Percentiles rank a stretch among this genome's conserved stretches.
Evolutionary conservation across 2,113 vertebrate species (phyloP).

Genomic region (Anarrhichthys ocellatus): DNA sequence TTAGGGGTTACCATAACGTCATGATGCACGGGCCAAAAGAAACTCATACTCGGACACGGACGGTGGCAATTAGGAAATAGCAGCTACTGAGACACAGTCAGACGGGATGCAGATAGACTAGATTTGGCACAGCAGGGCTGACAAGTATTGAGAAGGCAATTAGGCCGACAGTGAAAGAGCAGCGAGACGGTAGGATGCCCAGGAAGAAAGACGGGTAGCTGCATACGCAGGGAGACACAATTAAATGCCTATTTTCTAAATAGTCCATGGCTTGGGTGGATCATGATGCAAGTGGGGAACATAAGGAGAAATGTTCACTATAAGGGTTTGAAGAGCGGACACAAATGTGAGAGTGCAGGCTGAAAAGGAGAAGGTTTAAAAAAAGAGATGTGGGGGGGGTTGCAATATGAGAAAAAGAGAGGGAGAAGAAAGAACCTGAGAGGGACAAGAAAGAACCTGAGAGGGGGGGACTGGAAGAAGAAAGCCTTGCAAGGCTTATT

Average conservation of each 20-base stretch:
- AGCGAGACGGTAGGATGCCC: conserved; percentile 18
- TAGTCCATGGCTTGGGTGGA: neutral
- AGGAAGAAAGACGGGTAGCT: conserved; percentile 16
- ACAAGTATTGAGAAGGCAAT: conserved; percentile 52
- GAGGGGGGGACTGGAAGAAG: conserved; percentile 17
- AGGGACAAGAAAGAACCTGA: conserved; percentile 3
- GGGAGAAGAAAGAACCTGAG: neutral
- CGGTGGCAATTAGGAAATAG: conserved; percentile 8
- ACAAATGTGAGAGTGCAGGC: conserved; percentile 34
- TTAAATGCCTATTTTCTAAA: conserved; percentile 12
- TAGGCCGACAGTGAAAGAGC: conserved; percentile 45
- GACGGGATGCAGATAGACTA: conserved; percentile 37
- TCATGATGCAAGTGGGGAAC: conserved; percentile 40
- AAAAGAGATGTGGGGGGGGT: conserved; percentile 25
- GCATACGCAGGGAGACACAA: conserved; percentile 14
- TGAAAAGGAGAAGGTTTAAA: conserved; percentile 32
- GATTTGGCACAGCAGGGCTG: conserved; percentile 44
- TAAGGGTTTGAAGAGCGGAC: conserved; percentile 34
- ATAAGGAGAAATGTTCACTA: conserved; percentile 20
- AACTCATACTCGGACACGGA: neutral
- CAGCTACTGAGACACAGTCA: conserved; percentile 3
- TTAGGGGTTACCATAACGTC: neutral
- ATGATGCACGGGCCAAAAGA: neutral
- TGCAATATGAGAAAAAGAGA: conserved; percentile 40
- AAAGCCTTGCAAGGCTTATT: conserved; percentile 72